Percentiles rank a stretch among this genome's conserved stretches.
Evolutionary conservation across 2,888 invertebrate species (phyloP).

Genomic region (Cephus sareptanus): DNA sequence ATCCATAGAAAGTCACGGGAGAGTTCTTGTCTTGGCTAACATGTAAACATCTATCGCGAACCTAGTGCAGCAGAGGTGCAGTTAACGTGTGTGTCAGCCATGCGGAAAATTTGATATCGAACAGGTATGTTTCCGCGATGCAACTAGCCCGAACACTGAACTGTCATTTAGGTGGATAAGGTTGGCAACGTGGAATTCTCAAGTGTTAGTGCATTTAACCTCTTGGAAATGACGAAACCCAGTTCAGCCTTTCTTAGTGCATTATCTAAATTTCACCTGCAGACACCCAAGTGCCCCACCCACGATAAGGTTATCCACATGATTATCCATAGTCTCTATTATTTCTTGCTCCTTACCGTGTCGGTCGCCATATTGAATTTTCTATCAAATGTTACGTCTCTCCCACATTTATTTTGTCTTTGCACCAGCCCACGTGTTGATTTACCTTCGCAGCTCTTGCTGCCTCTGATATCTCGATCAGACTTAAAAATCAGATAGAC

Average conservation of each 20-base stretch:
- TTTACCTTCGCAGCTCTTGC: not conserved
- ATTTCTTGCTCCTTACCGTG: not conserved
- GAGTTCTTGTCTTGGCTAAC: not conserved
- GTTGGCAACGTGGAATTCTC: not conserved
- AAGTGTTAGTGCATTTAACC: not conserved
- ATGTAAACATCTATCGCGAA: not conserved
- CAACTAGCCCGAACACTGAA: not conserved
- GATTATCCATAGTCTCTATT: not conserved
- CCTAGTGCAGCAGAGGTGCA: not conserved
- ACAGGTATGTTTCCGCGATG: not conserved
- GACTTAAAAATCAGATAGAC: not conserved
- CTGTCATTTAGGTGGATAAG: not conserved
- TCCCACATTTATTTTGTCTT: not conserved
- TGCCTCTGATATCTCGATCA: not conserved
- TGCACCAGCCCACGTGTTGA: not conserved
- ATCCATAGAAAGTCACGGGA: not conserved
- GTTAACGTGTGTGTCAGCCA: not conserved
- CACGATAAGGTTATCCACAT: not conserved
- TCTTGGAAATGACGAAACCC: not conserved
- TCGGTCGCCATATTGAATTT: not conserved
- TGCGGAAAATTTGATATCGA: not conserved
- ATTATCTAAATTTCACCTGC: not conserved
- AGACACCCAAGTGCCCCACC: not conserved
- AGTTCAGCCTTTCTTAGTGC: not conserved
- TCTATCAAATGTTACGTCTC: not conserved